Evolutionary conservation across 2,797 vertebrate genomes (phyloP), one percentile per base, ranked within the genome.

Genomic region (Philypnodon macrostomus): DNA sequence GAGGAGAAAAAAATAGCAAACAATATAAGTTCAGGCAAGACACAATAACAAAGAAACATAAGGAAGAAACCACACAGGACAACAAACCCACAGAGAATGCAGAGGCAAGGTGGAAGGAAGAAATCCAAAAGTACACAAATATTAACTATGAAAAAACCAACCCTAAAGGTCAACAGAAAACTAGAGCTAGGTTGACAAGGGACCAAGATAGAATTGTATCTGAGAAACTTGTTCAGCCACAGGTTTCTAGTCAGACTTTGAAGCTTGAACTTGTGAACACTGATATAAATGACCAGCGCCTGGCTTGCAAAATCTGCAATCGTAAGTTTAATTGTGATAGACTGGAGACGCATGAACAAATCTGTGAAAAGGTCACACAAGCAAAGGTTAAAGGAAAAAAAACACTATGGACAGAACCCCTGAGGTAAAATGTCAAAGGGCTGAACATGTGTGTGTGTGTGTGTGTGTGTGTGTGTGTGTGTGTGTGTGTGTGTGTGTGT

Each of bases 261-360:
- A 65, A 64, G 31, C 58, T 24, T 2, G 23, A 12, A 18, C 32
- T 51, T 29, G 18, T 23, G 0, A 10, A 15, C 37, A 2, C 26
- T 5, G 50, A 48, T 13, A 4, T 13, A 16, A 2, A n/a, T 9
- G 19, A 40, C 1, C 67, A 53, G 11, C 78, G 82, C 0, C 38
- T 85, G 12, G 68, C 88, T 3, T 95, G 95, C 72, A 53, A 13
- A 11, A 39, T 90, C 73, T 97, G 95, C 19, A 72, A 85, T 1
- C 88, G 91, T 6, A 87, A 18, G 1, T 94, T 97, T 77, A 47
- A 58, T 29, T 37, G 49, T 2, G 47, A 76, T 0, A 88, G 93
- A 45, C 68, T 96, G 16, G 82, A 93, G 67, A 92, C 79, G 47
- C 94, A 97, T 21, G 12, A 53, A 4, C 68, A 8, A 14, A 68